phyloP scores from a whole-genome alignment of 2,888 invertebrate species.

The Teleogryllus oceanicus region DNA sequence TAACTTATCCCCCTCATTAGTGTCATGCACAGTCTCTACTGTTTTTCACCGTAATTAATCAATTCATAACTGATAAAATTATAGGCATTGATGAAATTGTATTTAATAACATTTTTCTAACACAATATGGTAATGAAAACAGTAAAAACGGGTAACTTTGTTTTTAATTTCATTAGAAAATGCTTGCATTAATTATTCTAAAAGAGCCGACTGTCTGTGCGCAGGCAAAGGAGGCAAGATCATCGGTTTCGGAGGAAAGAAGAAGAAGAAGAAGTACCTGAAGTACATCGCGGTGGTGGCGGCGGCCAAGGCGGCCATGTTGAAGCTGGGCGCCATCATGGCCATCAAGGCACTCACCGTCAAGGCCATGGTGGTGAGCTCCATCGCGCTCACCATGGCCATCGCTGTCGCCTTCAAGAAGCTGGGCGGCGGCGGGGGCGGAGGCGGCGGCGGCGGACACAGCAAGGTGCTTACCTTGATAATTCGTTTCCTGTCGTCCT shows the following conservation, averaged over 20 bases:
- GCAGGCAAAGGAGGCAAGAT: neutral
- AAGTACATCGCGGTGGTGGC: conserved; percentile 65
- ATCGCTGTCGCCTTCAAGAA: conserved; percentile 67
- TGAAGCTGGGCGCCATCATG: conserved; percentile 67
- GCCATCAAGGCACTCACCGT: conserved; percentile 68
- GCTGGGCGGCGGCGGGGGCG: conserved; percentile 50
- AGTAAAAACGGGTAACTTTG: too few relatives aligned
- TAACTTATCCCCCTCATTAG: too few relatives aligned
- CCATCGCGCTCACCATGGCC: conserved; percentile 71
- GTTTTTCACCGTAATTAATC: too few relatives aligned
- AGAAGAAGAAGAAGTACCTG: conserved; percentile 69
- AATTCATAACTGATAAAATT: too few relatives aligned
- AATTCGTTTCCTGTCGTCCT: too few relatives aligned
- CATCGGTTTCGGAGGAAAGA: too few relatives aligned
- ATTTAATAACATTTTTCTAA: too few relatives aligned
- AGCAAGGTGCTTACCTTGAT: conserved; percentile 26
- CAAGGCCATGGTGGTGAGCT: conserved; percentile 74
- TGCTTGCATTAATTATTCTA: neutral
- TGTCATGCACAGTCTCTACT: too few relatives aligned
- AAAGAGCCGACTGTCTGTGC: neutral
- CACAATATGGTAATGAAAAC: too few relatives aligned
- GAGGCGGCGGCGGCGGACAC: conserved; percentile 31
- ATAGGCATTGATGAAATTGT: too few relatives aligned
- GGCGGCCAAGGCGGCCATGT: conserved; percentile 67
- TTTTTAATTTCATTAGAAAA: too few relatives aligned